Evolutionary conservation across 1,140 invertebrate species (phyloP).

Genomic region (Lithobius niger): DNA sequence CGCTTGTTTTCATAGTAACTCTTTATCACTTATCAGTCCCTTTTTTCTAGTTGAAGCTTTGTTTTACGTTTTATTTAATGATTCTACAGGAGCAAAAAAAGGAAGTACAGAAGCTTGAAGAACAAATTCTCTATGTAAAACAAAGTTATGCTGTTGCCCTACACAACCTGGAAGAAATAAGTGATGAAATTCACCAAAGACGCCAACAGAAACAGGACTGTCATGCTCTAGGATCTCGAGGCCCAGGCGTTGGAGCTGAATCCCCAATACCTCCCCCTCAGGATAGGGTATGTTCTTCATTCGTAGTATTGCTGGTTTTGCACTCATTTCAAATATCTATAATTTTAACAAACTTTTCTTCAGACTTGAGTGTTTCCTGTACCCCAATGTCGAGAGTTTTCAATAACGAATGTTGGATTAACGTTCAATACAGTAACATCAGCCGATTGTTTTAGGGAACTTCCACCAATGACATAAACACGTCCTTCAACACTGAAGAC

Average conservation of each 20-base stretch:
- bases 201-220: conserved; percentile 30
- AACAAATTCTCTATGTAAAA: conserved; percentile 57
- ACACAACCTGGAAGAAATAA: conserved; percentile 75
- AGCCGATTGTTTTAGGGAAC: no score
- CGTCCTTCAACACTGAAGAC: not conserved
- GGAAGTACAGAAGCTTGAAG: conserved; percentile 62
- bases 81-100: conserved; percentile 56
- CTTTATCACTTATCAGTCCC: no score
- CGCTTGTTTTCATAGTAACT: no score
- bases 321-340: no score
- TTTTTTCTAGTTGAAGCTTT: no score
- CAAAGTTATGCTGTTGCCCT: conserved; percentile 70
- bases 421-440: no score
- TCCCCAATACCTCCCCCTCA: conserved; percentile 21
- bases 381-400: no score
- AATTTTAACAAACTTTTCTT: no score
- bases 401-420: no score
- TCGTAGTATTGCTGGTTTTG: not conserved
- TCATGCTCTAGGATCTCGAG: conserved; percentile 29
- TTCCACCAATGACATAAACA: not conserved
- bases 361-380: no score
- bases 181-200: conserved; percentile 75
- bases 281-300: not conserved
- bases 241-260: conserved; percentile 36
- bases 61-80: no score